These are phyloP conservation scores for Chaenocephalus aceratus DNA, from an alignment of 2,113 vertebrate species.

Conservation along the genomic window DNA sequence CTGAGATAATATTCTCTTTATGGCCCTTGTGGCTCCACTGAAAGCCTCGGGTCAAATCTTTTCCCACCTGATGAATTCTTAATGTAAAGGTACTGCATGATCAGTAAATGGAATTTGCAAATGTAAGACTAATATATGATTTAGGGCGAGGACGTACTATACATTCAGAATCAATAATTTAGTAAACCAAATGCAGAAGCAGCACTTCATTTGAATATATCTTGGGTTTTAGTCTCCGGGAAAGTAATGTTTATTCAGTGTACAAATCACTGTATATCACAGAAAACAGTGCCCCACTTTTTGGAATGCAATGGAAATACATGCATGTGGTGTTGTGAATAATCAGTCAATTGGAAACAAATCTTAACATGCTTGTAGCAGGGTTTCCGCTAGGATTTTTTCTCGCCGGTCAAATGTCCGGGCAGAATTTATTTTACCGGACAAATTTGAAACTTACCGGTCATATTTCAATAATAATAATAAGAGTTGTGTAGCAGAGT, in stretches of 20 bases:
- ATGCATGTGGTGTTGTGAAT: background rate
- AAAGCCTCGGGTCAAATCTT: conserved; percentile 52
- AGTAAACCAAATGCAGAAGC: conserved; percentile 26
- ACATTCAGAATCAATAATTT: conserved; percentile 60
- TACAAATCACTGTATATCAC: background rate
- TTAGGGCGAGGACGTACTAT: conserved; percentile 41
- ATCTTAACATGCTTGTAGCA: background rate
- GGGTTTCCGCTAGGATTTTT: too few relatives aligned
- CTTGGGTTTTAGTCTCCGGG: background rate
- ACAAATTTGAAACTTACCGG: too few relatives aligned
- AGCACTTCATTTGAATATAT: conserved; percentile 9
- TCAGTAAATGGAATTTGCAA: conserved; percentile 59
- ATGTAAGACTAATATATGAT: conserved; percentile 68
- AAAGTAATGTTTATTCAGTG: background rate
- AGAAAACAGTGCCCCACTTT: background rate
- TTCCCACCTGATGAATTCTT: conserved; percentile 44
- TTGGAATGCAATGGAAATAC: background rate
- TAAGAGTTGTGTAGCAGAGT: too few relatives aligned
- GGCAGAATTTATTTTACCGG: too few relatives aligned
- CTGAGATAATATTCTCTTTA: conserved; percentile 38
- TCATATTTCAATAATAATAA: too few relatives aligned
- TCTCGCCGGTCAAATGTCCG: too few relatives aligned
- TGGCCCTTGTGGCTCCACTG: background rate
- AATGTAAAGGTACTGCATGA: conserved; percentile 39
- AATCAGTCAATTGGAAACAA: background rate